Conservation (phyloP, 1,140 invertebrate genomes). For the Meloidogyne floridensis region DNA sequence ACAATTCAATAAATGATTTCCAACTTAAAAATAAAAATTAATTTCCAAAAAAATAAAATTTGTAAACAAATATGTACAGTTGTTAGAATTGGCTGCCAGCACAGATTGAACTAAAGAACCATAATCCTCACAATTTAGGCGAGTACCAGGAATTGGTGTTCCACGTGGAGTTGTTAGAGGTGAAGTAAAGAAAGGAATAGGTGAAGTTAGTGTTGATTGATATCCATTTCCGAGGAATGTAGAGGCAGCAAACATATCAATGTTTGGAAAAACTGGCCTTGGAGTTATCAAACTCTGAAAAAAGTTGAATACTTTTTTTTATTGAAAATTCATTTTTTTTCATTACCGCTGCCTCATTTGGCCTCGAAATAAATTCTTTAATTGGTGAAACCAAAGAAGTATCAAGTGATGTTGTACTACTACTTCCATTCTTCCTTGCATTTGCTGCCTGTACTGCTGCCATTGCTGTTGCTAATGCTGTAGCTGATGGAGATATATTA, state of each 20-base stretch:
- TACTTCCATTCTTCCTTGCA: background rate
- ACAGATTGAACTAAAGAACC: slow-evolving; percentile 34
- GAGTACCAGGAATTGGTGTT: slow-evolving; percentile 36
- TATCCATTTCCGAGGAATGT: slow-evolving; percentile 36
- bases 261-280: slow-evolving; percentile 24
- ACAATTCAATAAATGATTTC: slow-evolving; percentile 39
- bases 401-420: slow-evolving; percentile 13
- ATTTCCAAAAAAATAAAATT: background rate
- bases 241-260: slow-evolving; percentile 14
- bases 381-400: slow-evolving; percentile 36
- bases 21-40: slow-evolving; percentile 28
- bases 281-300: slow-evolving; percentile 25
- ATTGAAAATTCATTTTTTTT: background rate
- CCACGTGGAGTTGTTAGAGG: slow-evolving; percentile 39
- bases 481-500: background rate
- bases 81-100: slow-evolving; percentile 20
- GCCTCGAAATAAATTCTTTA: slow-evolving; percentile 43
- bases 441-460: background rate
- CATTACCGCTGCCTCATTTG: slow-evolving; percentile 35
- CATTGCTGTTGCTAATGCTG: slow-evolving; percentile 3
- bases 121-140: slow-evolving; percentile 29
- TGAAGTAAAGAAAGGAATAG: slow-evolving; percentile 43
- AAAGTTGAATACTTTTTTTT: background rate
- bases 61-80: slow-evolving; percentile 5
- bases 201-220: slow-evolving; percentile 42